These are phyloP conservation scores for Ranitomeya variabilis DNA, from an alignment of 2,113 vertebrate genomes.

Conservation along the genomic window DNA sequence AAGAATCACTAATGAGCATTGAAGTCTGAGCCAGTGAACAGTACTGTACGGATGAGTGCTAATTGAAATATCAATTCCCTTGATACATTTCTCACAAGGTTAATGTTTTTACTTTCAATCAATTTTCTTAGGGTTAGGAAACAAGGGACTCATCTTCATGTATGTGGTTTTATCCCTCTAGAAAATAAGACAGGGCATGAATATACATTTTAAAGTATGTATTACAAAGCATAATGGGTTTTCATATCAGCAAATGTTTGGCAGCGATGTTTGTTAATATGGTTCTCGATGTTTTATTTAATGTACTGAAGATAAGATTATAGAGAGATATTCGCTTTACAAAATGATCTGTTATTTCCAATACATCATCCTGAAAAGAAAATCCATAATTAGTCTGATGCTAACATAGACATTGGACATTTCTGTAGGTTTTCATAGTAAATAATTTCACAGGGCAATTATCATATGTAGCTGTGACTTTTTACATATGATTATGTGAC, in stretches of 20 bases:
- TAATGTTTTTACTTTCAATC: slow-evolving; percentile 44
- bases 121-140: slow-evolving; percentile 43
- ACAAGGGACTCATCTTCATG: slow-evolving; percentile 13
- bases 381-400: background rate
- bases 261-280: background rate
- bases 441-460: background rate
- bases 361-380: background rate
- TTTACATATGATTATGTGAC: too few species aligned
- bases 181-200: background rate
- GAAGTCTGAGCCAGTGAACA: slow-evolving; percentile 36
- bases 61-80: slow-evolving; percentile 55
- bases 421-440: background rate
- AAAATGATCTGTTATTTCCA: background rate
- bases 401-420: background rate
- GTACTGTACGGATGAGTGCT: slow-evolving; percentile 37
- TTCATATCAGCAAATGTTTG: background rate
- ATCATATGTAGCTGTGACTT: too few species aligned
- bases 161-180: slow-evolving; percentile 11
- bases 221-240: background rate
- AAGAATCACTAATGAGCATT: slow-evolving; percentile 6
- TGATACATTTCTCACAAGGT: slow-evolving; percentile 46
- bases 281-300: background rate
- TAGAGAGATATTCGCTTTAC: background rate
- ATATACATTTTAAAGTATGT: background rate
- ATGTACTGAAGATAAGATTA: background rate